These are phyloP conservation scores for Melanotaenia boesemani DNA, from an alignment of 2,797 vertebrate genomes.

Conservation along the genomic window DNA sequence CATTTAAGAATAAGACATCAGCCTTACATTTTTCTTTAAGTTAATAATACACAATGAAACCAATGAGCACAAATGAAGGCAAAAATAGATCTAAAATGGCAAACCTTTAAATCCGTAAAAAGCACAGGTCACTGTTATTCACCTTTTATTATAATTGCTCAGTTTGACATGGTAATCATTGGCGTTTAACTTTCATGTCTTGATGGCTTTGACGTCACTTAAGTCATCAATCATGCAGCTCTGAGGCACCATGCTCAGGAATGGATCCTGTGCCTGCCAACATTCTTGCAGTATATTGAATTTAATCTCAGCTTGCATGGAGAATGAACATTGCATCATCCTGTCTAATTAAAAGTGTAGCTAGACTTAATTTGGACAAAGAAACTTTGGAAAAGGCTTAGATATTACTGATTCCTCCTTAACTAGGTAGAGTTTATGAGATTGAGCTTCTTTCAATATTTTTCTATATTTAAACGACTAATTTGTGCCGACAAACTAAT, in stretches of 20 bases:
- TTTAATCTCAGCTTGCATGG: conserved; percentile 30
- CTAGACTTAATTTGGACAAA: conserved; percentile 9
- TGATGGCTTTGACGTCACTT: conserved; percentile 28
- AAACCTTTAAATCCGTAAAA: neutral
- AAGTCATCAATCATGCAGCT: conserved; percentile 55
- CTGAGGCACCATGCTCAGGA: conserved; percentile 37
- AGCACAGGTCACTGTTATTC: neutral
- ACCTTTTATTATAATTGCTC: conserved; percentile 21
- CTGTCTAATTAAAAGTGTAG: conserved; percentile 31
- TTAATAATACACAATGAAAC: neutral
- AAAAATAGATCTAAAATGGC: neutral
- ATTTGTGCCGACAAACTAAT: conserved; percentile 18
- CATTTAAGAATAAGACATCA: conserved; percentile 2
- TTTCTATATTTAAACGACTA: neutral
- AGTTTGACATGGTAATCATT: conserved; percentile 48
- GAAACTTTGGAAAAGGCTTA: conserved; percentile 21
- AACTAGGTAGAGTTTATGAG: neutral
- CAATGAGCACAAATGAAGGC: neutral
- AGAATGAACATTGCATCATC: conserved; percentile 20
- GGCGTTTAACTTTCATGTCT: conserved; percentile 44
- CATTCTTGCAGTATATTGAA: conserved; percentile 44
- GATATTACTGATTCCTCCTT: conserved; percentile 3
- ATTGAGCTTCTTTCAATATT: neutral
- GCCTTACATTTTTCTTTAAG: neutral
- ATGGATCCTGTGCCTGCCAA: conserved; percentile 35